Base-by-base conservation (phyloP, 1,140 invertebrate genomes). In the Tetramorium parvispinum region DNA sequence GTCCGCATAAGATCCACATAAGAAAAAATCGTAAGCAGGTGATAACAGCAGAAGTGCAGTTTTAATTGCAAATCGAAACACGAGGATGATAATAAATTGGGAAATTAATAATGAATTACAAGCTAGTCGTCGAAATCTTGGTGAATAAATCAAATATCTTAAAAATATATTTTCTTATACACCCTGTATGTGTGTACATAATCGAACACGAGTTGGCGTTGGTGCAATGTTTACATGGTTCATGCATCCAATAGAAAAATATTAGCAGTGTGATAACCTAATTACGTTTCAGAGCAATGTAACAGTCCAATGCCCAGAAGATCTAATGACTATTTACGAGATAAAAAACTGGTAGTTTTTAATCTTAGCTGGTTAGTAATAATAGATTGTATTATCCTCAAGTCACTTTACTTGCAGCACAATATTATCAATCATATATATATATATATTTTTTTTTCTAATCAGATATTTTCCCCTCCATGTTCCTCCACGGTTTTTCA, bases 401-500 rank as follows among this genome's bases (percentile, higher is more conserved):
- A 18, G 21, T 7, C 18, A 57, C 18, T 27, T 8, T 24, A 40
- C 3, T 37, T 18, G 1, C 21, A 51, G 18, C 32, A 61, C 24
- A n/a, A 21, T 40, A 40, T 1, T 43, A 76, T 43, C 7, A 27
- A 61, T 27, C 4, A 63, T 1, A n/a, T 32, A 51, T 49, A 13
- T 77, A 43, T 7, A 43, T 10, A 43, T 51, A 3, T 0, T 11
- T 16, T 32, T 32, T 32, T 13, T 66, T n/a, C 13, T 79, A 53
- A 87, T 76, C 7, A 85, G 1, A 88, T 76, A 70, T 70, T 73
- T 79, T 57, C 55, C 24, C 24, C 68, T 27, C 16, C 11, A 76
- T 27, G 21, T 8, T 49, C 27, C 5, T 18, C 11, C 18, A 24
- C 21, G 46, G 77, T 32, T 32, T 32, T 4, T 32, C 37, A 27